Conservation (phyloP, 2,888 invertebrate species). For the Hirtodrosophila confusa region DNA sequence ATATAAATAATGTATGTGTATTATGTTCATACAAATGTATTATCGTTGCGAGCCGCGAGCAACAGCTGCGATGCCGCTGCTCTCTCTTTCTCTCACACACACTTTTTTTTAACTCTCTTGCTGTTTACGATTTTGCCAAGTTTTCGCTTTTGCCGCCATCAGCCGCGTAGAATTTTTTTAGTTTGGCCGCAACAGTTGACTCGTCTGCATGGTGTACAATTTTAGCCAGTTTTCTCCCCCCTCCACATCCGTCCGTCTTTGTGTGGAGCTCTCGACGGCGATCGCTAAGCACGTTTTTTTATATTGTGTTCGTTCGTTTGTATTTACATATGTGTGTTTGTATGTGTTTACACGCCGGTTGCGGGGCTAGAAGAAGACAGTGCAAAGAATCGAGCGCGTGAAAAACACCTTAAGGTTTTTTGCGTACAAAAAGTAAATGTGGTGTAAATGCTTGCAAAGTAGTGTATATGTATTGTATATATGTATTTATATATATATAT, state of each 20-base stretch:
- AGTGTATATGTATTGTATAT: slow-evolving; percentile 27
- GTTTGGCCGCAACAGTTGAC: slow-evolving; percentile 74
- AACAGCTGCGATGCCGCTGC: slow-evolving; percentile 61
- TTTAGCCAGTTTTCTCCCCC: slow-evolving; percentile 23
- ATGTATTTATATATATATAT: slow-evolving; percentile 12
- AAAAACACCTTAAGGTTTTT: slow-evolving; percentile 32
- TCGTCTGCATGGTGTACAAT: slow-evolving; percentile 71
- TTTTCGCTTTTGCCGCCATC: slow-evolving; percentile 46
- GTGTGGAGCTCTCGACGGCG: slow-evolving; percentile 35
- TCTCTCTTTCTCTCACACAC: slow-evolving; percentile 10
- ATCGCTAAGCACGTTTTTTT: slow-evolving; percentile 70
- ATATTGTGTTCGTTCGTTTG: slow-evolving; percentile 19
- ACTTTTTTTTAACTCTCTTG: slow-evolving; percentile 6
- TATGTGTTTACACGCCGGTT: slow-evolving; percentile 32
- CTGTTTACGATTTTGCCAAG: slow-evolving; percentile 46
- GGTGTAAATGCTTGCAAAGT: slow-evolving; percentile 32
- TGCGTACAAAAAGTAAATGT: slow-evolving; percentile 25
- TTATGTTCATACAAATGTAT: slow-evolving; percentile 21
- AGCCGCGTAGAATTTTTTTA: slow-evolving; percentile 64
- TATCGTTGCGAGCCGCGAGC: slow-evolving; percentile 54
- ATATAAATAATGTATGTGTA: background rate
- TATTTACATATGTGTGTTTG: slow-evolving; percentile 31
- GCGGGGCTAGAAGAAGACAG: slow-evolving; percentile 32
- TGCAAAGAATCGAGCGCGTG: slow-evolving; percentile 41
- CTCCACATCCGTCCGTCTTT: slow-evolving; percentile 39